Base-by-base conservation (phyloP, 2,888 invertebrate species). In the Thumatha senex region DNA sequence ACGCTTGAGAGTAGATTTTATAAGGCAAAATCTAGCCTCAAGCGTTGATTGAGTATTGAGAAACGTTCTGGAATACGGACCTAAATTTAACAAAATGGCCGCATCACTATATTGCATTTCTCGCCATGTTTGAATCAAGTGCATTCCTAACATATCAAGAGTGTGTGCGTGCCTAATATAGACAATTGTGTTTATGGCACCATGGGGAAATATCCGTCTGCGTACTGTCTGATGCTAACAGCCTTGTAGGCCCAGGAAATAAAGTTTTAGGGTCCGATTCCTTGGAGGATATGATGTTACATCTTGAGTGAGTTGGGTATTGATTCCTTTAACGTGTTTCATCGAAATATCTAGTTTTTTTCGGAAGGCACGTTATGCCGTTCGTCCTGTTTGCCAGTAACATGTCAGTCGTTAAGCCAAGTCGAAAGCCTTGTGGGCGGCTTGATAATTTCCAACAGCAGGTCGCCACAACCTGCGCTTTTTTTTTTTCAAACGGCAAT, bases 181-280 rank as follows among this genome's bases (percentile, higher is more conserved):
- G 52, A 58, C 62, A 63, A 67, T 69, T 66, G 74, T 74, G 68
- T 78, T 74, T 78, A 84, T 74, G 45, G 70, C 44, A 49, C 83
- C 78, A 76, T 56, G 62, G 83, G 83, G 83, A 84, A 84, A 83
- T 84, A 79, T 58, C 61, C 53, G 63, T 66, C 67, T 70, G 54
- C 57, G 59, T 50, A 59, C 58, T 52, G 64, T 69, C 68, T 69
- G 48, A 47, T 30, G 40, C 44, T 48, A 50, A 51, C 42, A 34
- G 55, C 43, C 36, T 39, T 39, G 50, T 48, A 46, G 51, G 43
- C 41, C 45, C 54, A 15, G 55, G 54, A 59, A 60, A 62, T 60
- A 48, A 49, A 49, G 51, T 43, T 46, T n/a, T 34, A 54, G 49
- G 50, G 58, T 50, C 55, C 35, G 13, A 55, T 51, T 48, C 69